Conservation (phyloP, 1,140 invertebrate species). For the Nephotettix cincticeps region DNA sequence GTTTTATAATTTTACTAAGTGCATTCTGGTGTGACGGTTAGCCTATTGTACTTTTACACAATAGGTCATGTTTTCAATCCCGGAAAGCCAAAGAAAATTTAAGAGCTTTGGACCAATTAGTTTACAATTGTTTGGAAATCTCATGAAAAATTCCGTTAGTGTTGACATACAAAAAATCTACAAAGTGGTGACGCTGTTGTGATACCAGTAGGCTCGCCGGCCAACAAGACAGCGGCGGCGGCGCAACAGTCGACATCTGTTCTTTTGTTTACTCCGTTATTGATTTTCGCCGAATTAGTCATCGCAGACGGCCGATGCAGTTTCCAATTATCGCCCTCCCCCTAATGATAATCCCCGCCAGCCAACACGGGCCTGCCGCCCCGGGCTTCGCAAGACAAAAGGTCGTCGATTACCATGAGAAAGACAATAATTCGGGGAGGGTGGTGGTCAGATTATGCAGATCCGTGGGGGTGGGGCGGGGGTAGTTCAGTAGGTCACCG, state of each 20-base stretch:
- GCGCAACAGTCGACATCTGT: background rate
- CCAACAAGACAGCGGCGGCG: no score
- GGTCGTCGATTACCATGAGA: conserved; percentile 2
- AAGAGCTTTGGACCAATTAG: no score
- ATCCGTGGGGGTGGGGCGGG: background rate
- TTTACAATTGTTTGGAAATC: no score
- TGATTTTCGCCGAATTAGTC: conserved; percentile 1
- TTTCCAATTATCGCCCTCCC: conserved; percentile 1
- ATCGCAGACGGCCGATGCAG: background rate
- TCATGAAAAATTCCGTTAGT: no score
- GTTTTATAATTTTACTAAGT: no score
- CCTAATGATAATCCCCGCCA: background rate
- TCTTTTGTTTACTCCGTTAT: conserved; percentile 4
- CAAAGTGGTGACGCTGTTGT: no score
- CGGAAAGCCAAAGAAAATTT: no score
- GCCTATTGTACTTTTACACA: no score
- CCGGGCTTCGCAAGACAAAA: background rate
- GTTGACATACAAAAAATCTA: no score
- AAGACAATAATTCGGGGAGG: conserved; percentile 1
- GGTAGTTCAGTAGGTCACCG: conserved; percentile 1
- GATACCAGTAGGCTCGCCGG: no score
- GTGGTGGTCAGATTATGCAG: conserved; percentile 1
- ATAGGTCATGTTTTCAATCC: no score
- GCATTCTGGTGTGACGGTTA: no score
- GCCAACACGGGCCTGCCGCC: background rate